Conservation (phyloP, 53 echinoderm and acorn worm genomes). For the Mesocentrotus franciscanus region DNA sequence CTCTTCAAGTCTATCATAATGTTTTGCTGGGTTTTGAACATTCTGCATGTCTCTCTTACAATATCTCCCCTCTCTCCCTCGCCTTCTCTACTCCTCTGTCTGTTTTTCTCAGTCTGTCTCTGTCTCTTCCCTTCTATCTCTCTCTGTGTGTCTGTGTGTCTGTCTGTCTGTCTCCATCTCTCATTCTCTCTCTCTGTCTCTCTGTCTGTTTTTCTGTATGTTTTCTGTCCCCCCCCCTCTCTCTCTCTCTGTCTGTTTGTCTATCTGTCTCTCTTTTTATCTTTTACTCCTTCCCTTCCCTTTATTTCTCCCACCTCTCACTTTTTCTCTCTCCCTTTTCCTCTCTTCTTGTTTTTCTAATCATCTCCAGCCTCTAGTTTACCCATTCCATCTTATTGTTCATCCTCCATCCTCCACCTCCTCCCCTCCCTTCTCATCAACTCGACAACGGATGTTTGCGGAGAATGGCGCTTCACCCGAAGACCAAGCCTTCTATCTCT, state of each 20-base stretch:
- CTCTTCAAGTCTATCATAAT: background rate
- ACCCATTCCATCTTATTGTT: background rate
- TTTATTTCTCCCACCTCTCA: background rate
- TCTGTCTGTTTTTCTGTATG: background rate
- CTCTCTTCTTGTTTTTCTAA: background rate
- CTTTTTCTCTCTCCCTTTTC: background rate
- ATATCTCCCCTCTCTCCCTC: background rate
- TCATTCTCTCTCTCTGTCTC: background rate
- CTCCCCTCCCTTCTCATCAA: slow-evolving; percentile 4
- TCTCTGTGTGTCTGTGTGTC: background rate
- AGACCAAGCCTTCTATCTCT: background rate
- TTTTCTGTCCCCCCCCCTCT: background rate
- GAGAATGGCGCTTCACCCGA: background rate
- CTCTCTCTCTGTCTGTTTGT: background rate
- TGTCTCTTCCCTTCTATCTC: background rate
- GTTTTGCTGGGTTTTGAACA: background rate
- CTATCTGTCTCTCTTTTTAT: background rate
- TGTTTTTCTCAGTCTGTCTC: background rate
- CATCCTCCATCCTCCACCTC: background rate
- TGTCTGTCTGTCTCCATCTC: background rate
- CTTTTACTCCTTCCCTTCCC: background rate
- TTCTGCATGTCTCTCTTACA: background rate
- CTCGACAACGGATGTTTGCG: slow-evolving; percentile 27
- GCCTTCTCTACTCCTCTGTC: background rate
- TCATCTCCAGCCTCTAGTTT: background rate